Evolutionary conservation across 2,113 vertebrate genomes (phyloP), one percentile per base, ranked within the genome.

Genomic region (Gorsachius goisagi): DNA sequence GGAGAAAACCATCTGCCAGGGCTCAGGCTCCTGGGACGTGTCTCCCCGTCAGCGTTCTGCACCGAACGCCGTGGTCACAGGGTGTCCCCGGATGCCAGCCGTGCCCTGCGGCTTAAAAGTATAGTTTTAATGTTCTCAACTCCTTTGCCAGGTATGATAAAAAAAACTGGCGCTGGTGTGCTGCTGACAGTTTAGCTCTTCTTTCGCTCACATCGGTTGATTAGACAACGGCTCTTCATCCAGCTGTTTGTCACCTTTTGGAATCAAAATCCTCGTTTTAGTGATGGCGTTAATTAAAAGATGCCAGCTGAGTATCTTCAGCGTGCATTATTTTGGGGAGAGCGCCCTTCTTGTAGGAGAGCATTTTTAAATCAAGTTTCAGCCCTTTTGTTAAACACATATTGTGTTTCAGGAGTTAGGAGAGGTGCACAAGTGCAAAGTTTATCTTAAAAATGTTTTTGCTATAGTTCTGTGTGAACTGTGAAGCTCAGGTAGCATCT

Each of bases 91-190:
- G 49, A 21, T 2, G 12, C 88, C 56, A 75, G 69, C 66, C 8
- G 6, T 94, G 74, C 91, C 87, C 84, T 76, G 78, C n/a, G 26
- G 94, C 91, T 96, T 95, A 88, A 0, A 89, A 89, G 91, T 88
- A 8, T 79, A 49, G 89, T 89, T 96, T 89, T 96, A 91, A 95
- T 82, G 74, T 88, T 93, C 89, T 96, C 85, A 69, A 4, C 71
- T 83, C 22, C 71, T 73, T 69, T 76, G 67, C 63, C 85, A 55
- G 78, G 63, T 82, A 35, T 59, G 74, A 39, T 62, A 12, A 35
- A 80, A 69, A 68, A 88, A 81, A 5, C 26, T 52, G 69, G 60
- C 49, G 6, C 44, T 26, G 24, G 13, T 21, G 58, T 63, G 82
- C 30, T 63, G 53, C 45, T 49, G 27, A 1, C 32, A 41, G 49